Evolutionary conservation across 2,888 invertebrate genomes (phyloP).

Genomic region (Drosophila melanosoma): DNA sequence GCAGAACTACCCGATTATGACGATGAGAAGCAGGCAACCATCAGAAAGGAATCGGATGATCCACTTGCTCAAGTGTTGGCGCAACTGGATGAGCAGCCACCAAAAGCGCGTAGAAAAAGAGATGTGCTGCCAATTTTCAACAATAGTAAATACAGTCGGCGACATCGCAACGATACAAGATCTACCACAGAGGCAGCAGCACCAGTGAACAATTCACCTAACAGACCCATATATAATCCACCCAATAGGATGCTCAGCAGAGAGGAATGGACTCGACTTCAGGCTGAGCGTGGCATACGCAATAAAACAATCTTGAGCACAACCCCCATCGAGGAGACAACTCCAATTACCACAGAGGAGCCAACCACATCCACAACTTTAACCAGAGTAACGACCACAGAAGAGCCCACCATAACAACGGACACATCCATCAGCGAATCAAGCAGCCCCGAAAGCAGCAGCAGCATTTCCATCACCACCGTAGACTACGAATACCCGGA

Average conservation of each 20-base stretch:
- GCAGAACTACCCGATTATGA: constrained; percentile 53
- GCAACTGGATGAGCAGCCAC: constrained; percentile 51
- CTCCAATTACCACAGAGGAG: constrained; percentile 15
- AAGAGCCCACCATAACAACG: constrained; percentile 16
- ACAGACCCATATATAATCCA: constrained; percentile 12
- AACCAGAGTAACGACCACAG: constrained; percentile 14
- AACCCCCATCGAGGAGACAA: constrained; percentile 15
- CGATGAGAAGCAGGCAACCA: constrained; percentile 37
- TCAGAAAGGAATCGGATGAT: constrained; percentile 61
- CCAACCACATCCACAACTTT: constrained; percentile 16
- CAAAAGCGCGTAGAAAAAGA: constrained; percentile 31
- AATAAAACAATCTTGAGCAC: constrained; percentile 8
- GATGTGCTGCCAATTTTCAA: constrained; percentile 23
- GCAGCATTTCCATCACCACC: constrained; percentile 34
- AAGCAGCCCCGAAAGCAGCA: constrained; percentile 41
- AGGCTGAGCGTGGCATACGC: constrained; percentile 16
- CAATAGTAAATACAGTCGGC: constrained; percentile 68
- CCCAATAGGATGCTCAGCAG: constrained; percentile 35
- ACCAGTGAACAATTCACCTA: constrained; percentile 15
- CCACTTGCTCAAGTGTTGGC: constrained; percentile 58
- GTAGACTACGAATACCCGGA: constrained; percentile 50
- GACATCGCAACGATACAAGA: constrained; percentile 55
- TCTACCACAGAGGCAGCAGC: constrained; percentile 15
- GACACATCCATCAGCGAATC: constrained; percentile 33
- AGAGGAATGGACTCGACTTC: constrained; percentile 58